A percentile compares a stretch with the other conserved stretches of the same genome.
phyloP scores from a whole-genome alignment of 2,113 vertebrate genomes.

The Petrocephalus microphthalmus region DNA sequence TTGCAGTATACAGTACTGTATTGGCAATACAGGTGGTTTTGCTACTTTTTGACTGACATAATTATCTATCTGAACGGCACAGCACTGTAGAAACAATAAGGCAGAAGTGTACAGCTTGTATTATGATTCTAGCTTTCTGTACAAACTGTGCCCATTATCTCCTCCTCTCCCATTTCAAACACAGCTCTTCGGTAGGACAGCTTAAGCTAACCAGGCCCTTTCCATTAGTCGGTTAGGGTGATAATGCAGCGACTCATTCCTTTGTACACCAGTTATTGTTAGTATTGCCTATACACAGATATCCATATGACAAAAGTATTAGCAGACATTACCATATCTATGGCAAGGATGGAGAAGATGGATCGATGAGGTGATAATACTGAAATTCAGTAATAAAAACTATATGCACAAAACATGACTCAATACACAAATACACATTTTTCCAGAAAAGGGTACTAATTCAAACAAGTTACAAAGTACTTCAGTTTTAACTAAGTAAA shows the following conservation, averaged over 20 bases:
- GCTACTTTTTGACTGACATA: conserved; percentile 11
- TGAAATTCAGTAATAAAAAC: neutral
- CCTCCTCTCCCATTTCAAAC: neutral
- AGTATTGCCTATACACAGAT: neutral
- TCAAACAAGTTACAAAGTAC: conserved; percentile 13
- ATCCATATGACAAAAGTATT: neutral
- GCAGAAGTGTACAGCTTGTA: conserved; percentile 25
- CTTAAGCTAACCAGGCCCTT: neutral
- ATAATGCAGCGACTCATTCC: neutral
- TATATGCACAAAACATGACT: conserved; percentile 9
- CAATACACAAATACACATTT: conserved; percentile 13
- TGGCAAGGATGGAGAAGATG: neutral
- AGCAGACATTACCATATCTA: neutral
- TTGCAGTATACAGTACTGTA: neutral
- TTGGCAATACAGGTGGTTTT: neutral
- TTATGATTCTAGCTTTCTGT: neutral
- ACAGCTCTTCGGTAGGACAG: neutral
- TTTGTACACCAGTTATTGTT: neutral
- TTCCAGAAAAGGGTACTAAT: neutral
- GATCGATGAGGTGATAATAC: neutral
- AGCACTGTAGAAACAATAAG: conserved; percentile 25
- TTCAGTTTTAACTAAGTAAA: conserved; percentile 5
- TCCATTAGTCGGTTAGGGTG: neutral
- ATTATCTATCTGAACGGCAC: conserved; percentile 13
- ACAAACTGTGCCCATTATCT: neutral